Base-by-base conservation (phyloP, 2,797 vertebrate species). In the Xiphophorus birchmanni region DNA sequence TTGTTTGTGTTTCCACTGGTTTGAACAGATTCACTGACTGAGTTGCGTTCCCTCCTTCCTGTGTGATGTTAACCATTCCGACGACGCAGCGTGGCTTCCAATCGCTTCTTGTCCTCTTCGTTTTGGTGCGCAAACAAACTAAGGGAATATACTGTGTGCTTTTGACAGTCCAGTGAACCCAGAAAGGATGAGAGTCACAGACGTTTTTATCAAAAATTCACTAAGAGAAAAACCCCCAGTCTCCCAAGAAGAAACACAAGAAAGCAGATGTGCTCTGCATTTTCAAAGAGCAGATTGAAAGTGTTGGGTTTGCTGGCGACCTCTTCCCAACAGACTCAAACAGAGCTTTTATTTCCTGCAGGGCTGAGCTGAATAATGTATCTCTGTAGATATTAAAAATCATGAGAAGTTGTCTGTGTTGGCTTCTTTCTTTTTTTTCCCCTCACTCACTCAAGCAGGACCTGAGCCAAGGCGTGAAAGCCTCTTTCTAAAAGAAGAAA, bases 161-260 rank as follows among this genome's bases (percentile, higher is more conserved):
- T 50, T 74, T 85, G 88, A 86, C 80, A 85, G 86, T 87, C 86
- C 88, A 85, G 47, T 85, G 80, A 86, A 83, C 76, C 88, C 71
- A 45, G 81, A 87, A 81, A 76, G 78, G 86, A 84, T 78, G 90
- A 86, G 74, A 84, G 80, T 89, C 60, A 60, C 85, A 89, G 81
- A 87, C 78, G 77, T 89, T 89, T 91, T 80, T 79, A 91, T 94
- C 85, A 88, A 93, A 90, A 91, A 91, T 88, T 72, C 86, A 86
- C 93, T 86, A 76, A 29, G 67, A 87, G 79, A 88, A 87, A 87
- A 88, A 82, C 2, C 69, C 75, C 73, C 73, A 72, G 75, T 73
- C 76, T 84, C 44, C 29, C 26, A 17, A 29, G 69, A 12, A 52
- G 69, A 75, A 84, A 80, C 7, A 44, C 48, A 72, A 76, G 47